phyloP scores from a whole-genome alignment of 2,888 invertebrate genomes.

The Ferrisia virgata region DNA sequence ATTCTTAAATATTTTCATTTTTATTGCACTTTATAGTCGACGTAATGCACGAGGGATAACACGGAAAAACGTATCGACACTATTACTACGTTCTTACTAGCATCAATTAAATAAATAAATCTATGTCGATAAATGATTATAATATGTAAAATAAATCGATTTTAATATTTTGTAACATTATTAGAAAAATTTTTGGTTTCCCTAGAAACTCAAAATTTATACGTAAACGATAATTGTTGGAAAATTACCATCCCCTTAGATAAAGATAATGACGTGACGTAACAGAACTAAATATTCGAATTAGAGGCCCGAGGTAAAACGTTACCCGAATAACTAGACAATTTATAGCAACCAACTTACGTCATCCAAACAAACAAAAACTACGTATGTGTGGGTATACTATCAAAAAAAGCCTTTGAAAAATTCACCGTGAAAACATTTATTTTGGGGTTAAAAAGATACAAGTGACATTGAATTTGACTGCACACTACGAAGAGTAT shows the following conservation, averaged over 20 bases:
- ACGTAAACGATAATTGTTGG: background rate
- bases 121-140: background rate
- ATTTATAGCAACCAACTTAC: background rate
- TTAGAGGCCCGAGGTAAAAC: background rate
- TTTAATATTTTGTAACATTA: background rate
- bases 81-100: background rate
- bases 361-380: background rate
- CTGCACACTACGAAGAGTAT: background rate
- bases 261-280: background rate
- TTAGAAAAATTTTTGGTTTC: background rate
- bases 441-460: background rate
- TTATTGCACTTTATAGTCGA: too few species aligned
- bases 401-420: background rate
- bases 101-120: background rate
- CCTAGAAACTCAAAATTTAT: background rate
- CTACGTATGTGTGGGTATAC: background rate
- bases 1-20: too few species aligned
- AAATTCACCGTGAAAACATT: constrained; percentile 1
- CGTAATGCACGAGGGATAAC: too few species aligned
- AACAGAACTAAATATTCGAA: background rate
- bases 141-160: background rate
- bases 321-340: background rate
- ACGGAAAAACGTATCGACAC: background rate
- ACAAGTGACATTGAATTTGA: constrained; percentile 22
- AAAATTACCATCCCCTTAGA: background rate